Evolutionary conservation across 1,140 invertebrate genomes (phyloP), one percentile per base, ranked within the genome.

Genomic region (Drosophila pectinifera): DNA sequence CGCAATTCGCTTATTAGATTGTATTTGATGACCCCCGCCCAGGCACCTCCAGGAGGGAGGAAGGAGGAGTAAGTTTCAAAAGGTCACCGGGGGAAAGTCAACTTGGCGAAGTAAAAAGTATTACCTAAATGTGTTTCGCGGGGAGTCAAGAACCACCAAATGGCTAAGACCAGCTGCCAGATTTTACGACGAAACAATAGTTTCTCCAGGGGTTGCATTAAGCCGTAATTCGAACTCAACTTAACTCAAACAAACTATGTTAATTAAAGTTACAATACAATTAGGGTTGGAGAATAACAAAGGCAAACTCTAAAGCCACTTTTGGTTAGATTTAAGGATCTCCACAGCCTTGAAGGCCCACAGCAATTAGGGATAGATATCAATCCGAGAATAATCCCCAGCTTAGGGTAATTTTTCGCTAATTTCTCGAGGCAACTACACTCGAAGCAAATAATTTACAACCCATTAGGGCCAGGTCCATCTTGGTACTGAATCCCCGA

Each of bases 1-100:
- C 57, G 39, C 46, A 24, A 36, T 42, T 43, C 46, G 64, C 65
- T 77, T 77, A 77, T 76, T 76, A 77, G 73, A 77, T 77, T 77
- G 62, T 68, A 68, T 77, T 77, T 77, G 61, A 75, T 75, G 73
- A 31, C 34, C 18, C 11, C 24, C 10, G n/a, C 36, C n/a, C 28
- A 43, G n/a, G 22, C 16, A 28, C 34, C 20, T 46, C 8, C 24
- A 24, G 28, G 8, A 16, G 11, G 22, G n/a, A 36, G 5, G n/a
- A 13, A 3, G 20, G 38, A 0, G 18, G 43, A 13, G n/a, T n/a
- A 11, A 18, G 4, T 34, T 14, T 53, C 28, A 14, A 20, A 22
- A 55, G 59, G 53, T 55, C 53, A 55, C 5, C n/a, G 13, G n/a
- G 36, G 18, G 4, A 18, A 39, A 24, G 31, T 53, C 49, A 53